phyloP scores from a whole-genome alignment of 2,888 invertebrate species.

The Alitta virens region DNA sequence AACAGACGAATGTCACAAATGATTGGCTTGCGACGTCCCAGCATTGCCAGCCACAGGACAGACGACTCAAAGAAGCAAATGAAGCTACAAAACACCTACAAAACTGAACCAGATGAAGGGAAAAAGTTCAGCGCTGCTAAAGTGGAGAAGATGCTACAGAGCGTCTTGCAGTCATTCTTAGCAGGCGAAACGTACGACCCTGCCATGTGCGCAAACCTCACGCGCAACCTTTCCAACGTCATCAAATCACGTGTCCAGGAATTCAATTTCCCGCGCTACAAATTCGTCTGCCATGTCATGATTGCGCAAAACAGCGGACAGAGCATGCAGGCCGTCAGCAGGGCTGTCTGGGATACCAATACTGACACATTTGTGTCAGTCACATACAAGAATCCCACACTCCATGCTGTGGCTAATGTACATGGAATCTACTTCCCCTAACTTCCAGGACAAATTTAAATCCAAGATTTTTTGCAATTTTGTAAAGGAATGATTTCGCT shows the following conservation, averaged over 20 bases:
- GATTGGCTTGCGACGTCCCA: neutral
- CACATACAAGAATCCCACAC: slow-evolving; percentile 35
- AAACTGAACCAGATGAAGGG: neutral
- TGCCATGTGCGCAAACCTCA: slow-evolving; percentile 36
- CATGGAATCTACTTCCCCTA: slow-evolving; percentile 40
- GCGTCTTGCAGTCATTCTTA: slow-evolving; percentile 39
- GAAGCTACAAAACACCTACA: slow-evolving; percentile 8
- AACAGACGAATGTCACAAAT: neutral
- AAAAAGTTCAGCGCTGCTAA: slow-evolving; percentile 39
- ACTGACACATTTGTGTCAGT: slow-evolving; percentile 46
- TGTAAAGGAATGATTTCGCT: too few relatives aligned
- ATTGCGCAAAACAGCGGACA: slow-evolving; percentile 44
- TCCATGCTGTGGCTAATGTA: slow-evolving; percentile 45
- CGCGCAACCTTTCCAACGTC: slow-evolving; percentile 42
- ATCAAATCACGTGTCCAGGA: slow-evolving; percentile 46
- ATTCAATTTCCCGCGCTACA: slow-evolving; percentile 42
- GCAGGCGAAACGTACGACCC: slow-evolving; percentile 43
- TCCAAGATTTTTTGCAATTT: too few relatives aligned
- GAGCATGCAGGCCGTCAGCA: slow-evolving; percentile 38
- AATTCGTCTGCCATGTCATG: slow-evolving; percentile 43
- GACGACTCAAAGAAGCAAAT: neutral
- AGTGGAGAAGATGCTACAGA: slow-evolving; percentile 36
- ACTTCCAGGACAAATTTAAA: too few relatives aligned
- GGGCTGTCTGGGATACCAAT: slow-evolving; percentile 45
- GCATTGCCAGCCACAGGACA: slow-evolving; percentile 2